Conservation (phyloP, 2,888 invertebrate genomes). For the Erynnis tages region DNA sequence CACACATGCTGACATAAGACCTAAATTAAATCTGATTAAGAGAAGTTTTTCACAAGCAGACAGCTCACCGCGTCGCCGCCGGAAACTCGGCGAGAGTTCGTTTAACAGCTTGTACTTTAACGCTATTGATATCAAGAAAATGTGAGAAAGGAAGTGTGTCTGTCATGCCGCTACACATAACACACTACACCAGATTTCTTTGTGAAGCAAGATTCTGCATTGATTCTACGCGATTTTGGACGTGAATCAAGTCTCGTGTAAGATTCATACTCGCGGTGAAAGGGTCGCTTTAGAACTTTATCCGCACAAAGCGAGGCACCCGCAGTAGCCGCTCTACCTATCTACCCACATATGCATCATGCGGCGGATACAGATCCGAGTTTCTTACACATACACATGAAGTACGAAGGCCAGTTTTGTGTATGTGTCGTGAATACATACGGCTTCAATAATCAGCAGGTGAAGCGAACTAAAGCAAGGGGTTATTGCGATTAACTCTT, state of each 20-base stretch:
- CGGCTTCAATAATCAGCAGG: slow-evolving; percentile 81
- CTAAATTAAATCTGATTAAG: slow-evolving; percentile 31
- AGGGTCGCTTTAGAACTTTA: slow-evolving; percentile 64
- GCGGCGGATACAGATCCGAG: slow-evolving; percentile 79
- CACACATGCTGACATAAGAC: neutral
- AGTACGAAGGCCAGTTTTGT: slow-evolving; percentile 75
- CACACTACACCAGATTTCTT: slow-evolving; percentile 62
- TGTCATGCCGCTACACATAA: slow-evolving; percentile 65
- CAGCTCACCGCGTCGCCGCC: slow-evolving; percentile 41
- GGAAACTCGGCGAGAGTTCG: slow-evolving; percentile 67
- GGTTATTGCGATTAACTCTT: slow-evolving; percentile 81
- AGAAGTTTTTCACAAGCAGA: slow-evolving; percentile 54
- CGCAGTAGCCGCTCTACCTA: slow-evolving; percentile 75
- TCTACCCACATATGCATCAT: slow-evolving; percentile 71
- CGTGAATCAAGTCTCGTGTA: slow-evolving; percentile 56
- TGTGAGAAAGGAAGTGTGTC: slow-evolving; percentile 80
- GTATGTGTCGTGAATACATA: slow-evolving; percentile 77
- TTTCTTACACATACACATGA: slow-evolving; percentile 72
- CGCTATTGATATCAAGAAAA: slow-evolving; percentile 75
- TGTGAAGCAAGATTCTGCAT: slow-evolving; percentile 59
- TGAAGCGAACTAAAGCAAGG: slow-evolving; percentile 79
- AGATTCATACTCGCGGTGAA: slow-evolving; percentile 73
- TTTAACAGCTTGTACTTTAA: slow-evolving; percentile 63
- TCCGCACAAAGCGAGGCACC: slow-evolving; percentile 68
- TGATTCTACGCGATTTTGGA: slow-evolving; percentile 58